A percentile compares a stretch with the other conserved stretches of the same genome.
Conservation (phyloP, 2,113 vertebrate species). For the Tenebrosternarchus preto region DNA sequence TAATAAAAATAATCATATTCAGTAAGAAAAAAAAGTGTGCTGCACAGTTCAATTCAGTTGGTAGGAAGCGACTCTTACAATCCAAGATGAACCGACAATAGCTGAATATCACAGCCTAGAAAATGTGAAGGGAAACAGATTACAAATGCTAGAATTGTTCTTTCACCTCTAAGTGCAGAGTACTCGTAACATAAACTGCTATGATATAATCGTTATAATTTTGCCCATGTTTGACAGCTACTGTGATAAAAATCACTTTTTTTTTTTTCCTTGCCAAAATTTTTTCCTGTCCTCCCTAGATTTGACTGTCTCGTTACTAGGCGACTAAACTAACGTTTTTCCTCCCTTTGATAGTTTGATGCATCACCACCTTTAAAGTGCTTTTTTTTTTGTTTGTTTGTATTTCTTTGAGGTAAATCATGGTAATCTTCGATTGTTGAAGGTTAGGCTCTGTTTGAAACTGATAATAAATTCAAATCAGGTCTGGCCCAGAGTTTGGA, state of each 20-base stretch:
- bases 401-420: constrained; percentile 5
- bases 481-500: not conserved
- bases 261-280: constrained; percentile 12
- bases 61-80: not conserved
- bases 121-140: not conserved
- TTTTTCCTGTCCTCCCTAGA: constrained; percentile 14
- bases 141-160: not conserved
- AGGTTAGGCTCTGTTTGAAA: constrained; percentile 2
- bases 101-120: not conserved
- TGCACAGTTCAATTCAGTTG: not conserved
- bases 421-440: not conserved
- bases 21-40: not conserved
- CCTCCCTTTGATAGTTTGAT: constrained; percentile 2
- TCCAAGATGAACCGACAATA: not conserved
- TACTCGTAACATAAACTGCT: constrained; percentile 8
- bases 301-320: constrained; percentile 8
- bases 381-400: not conserved
- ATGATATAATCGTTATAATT: constrained; percentile 12
- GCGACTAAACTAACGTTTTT: constrained; percentile 21
- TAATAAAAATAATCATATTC: not conserved
- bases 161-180: not conserved
- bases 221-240: not conserved
- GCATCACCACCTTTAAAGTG: constrained; percentile 16
- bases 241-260: constrained; percentile 14
- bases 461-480: constrained; percentile 10